A percentile compares a stretch with the other conserved stretches of the same genome.
Conservation (phyloP, 1,140 invertebrate species). For the Triops cancriformis region DNA sequence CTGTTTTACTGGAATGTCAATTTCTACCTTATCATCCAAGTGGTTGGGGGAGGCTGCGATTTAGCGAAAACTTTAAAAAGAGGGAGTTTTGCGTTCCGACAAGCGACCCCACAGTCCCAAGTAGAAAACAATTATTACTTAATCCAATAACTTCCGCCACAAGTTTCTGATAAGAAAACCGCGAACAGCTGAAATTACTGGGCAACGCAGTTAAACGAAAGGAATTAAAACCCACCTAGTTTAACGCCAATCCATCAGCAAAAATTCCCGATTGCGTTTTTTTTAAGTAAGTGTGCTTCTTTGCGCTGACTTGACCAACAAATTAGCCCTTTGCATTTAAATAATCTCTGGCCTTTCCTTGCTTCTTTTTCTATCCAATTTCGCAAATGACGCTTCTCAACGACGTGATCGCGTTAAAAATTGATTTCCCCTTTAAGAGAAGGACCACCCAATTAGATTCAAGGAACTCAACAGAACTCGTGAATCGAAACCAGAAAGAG, state of each 20-base stretch:
- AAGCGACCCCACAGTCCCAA: too few species aligned
- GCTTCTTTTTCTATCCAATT: not conserved
- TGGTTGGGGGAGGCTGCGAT: not conserved
- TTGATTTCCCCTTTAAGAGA: too few species aligned
- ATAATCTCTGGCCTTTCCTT: conserved; percentile 5
- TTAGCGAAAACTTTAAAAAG: not conserved
- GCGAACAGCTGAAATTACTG: too few species aligned
- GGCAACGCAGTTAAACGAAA: too few species aligned
- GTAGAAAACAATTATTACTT: too few species aligned
- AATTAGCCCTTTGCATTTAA: not conserved
- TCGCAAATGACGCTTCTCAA: not conserved
- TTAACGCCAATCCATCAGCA: not conserved
- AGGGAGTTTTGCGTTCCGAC: not conserved
- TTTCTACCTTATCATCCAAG: not conserved
- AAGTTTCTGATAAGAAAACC: too few species aligned
- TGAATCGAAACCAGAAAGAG: too few species aligned
- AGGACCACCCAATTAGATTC: too few species aligned
- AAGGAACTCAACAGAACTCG: too few species aligned
- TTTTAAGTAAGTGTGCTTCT: conserved; percentile 1
- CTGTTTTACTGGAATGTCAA: not conserved
- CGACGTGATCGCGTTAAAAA: not conserved
- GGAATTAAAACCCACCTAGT: too few species aligned
- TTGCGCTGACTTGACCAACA: not conserved
- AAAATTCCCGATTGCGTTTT: not conserved
- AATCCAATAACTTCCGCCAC: too few species aligned